These are phyloP conservation scores for Apodemus speciosus DNA, from an alignment of 2,113 vertebrate genomes.

Conservation along the genomic window DNA sequence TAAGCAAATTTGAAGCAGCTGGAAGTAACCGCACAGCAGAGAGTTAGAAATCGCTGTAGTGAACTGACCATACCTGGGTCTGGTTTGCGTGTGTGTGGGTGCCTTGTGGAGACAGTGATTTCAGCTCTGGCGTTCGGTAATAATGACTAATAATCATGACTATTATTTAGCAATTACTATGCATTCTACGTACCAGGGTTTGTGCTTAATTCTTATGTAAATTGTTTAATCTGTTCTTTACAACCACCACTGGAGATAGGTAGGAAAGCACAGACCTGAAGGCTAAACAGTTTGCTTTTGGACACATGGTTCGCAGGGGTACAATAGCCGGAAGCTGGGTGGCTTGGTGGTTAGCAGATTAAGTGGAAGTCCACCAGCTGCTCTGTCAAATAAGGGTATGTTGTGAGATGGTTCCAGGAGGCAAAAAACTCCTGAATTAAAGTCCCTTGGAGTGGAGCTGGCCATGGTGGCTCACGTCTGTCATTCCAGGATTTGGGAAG, in stretches of 20 bases:
- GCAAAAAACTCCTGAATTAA: not conserved
- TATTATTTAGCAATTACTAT: constrained; percentile 35
- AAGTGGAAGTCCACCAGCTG: no score
- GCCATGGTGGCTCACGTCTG: not conserved
- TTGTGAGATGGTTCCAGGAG: not conserved
- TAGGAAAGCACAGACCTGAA: not conserved
- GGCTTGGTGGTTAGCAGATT: not conserved
- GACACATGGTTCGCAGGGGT: not conserved
- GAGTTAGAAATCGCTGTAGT: not conserved
- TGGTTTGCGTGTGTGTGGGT: constrained; percentile 17
- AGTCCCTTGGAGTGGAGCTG: not conserved
- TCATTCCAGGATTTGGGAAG: not conserved
- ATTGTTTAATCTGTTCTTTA: constrained; percentile 31
- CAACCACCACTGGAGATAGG: not conserved
- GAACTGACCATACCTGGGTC: constrained; percentile 18
- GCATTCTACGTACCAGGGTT: not conserved
- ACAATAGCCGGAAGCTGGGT: not conserved
- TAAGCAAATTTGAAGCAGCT: constrained; percentile 53
- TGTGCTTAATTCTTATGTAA: constrained; percentile 10
- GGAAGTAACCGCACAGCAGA: constrained; percentile 12
- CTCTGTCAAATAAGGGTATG: not conserved
- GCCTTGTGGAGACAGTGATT: constrained; percentile 51
- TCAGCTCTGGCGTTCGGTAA: not conserved
- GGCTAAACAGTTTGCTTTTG: not conserved
- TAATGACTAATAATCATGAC: constrained; percentile 44